phyloP scores from a whole-genome alignment of 1,140 invertebrate genomes.

The Trachymyrmex septentrionalis region DNA sequence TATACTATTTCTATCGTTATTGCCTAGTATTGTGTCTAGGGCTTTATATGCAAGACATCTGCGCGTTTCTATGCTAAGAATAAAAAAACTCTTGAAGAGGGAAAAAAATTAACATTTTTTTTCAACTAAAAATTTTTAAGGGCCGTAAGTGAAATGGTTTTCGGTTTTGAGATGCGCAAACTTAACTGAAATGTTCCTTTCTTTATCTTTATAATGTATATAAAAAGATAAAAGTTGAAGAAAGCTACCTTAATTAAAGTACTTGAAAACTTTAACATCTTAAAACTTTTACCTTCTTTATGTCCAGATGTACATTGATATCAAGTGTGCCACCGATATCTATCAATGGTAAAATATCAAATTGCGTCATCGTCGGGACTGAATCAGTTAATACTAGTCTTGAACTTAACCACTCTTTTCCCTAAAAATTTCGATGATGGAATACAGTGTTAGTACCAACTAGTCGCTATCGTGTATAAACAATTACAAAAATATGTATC shows the following conservation, averaged over 20 bases:
- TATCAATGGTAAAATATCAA: constrained; percentile 86
- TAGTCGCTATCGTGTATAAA: background rate
- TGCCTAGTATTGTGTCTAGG: too few species aligned
- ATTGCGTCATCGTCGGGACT: constrained; percentile 84
- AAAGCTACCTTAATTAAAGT: background rate
- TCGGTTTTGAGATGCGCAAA: too few species aligned
- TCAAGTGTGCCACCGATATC: constrained; percentile 88
- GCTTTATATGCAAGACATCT: background rate
- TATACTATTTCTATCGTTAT: too few species aligned
- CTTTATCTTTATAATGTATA: background rate
- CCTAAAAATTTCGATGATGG: constrained; percentile 78
- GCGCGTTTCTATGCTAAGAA: too few species aligned
- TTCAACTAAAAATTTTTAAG: too few species aligned
- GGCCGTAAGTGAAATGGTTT: too few species aligned
- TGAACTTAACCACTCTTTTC: constrained; percentile 86
- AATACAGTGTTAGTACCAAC: background rate
- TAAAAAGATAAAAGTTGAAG: background rate
- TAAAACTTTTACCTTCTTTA: constrained; percentile 75
- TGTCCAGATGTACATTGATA: constrained; percentile 84
- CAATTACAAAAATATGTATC: too few species aligned
- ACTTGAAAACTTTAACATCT: background rate
- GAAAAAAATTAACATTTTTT: background rate
- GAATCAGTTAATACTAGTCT: constrained; percentile 85
- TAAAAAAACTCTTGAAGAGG: too few species aligned
- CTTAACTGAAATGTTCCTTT: too few species aligned